Base-by-base conservation (phyloP, 2,113 vertebrate genomes). In the Heloderma charlesbogerti region DNA sequence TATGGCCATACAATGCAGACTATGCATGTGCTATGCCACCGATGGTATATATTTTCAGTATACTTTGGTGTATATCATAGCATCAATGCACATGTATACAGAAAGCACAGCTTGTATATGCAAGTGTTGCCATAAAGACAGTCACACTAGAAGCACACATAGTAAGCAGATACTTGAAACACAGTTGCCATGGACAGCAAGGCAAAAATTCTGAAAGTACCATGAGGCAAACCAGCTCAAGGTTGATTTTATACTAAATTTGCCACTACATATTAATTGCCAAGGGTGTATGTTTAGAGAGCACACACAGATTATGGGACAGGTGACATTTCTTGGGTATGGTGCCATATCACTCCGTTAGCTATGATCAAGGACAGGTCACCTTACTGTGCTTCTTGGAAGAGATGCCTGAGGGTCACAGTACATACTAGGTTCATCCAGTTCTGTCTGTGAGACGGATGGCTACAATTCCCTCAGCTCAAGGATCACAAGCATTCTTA, bases 361-460 rank as follows among this genome's bases (percentile, higher is more conserved):
- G 43, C 22, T 78, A 86, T 67, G 86, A 86, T 71, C 0, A 15
- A 74, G 78, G 1, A 87, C 29, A 79, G 34, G 48, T 16, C 45
- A 60, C 27, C 78, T 88, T 57, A 0, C 31, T 22, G 45, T 40
- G 45, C 79, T 29, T 12, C 12, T 84, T 69, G 74, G 57, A 0
- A 79, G 45, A 40, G 29, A n/a, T 29, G 63, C 34, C 22, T 57
- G 3, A 34, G 15, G 18, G 54, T 60, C 9, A 51, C 18, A 63
- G 27, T 13, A 54, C 27, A 54, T 27, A 45, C 25, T 29, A 45
- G 74, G 94, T 89, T 90, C 27, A 89, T 40, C 16, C 84, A 93
- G 40, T 86, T 92, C 91, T 86, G 94, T 91, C 87, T 91, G 94
- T 85, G 90, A 93, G 91, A 89, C 86, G 90, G 92, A 89, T 88